phyloP scores from a whole-genome alignment of 1,140 invertebrate species.

The Drosophila malerkotliana region DNA sequence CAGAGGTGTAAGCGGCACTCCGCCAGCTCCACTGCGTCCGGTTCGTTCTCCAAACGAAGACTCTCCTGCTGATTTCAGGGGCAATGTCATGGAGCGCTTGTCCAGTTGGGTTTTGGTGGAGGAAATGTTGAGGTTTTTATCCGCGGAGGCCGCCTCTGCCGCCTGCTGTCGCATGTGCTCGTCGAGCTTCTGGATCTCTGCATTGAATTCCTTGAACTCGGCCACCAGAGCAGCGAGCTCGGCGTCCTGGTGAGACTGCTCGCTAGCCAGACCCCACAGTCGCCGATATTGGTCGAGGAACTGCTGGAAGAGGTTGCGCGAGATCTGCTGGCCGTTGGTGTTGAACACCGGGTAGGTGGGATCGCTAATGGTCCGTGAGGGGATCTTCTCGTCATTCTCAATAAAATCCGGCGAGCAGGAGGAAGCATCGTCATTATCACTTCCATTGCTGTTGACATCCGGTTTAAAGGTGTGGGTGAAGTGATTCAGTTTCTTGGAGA shows the following conservation, averaged over 20 bases:
- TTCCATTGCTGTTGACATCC: slow-evolving; percentile 77
- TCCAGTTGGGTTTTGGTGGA: slow-evolving; percentile 84
- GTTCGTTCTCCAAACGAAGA: slow-evolving; percentile 28
- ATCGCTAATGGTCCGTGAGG: slow-evolving; percentile 89
- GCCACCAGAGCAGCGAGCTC: slow-evolving; percentile 74
- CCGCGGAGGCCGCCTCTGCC: slow-evolving; percentile 39
- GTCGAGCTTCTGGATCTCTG: slow-evolving; percentile 84
- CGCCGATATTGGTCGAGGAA: slow-evolving; percentile 86
- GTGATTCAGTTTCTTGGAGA: slow-evolving; percentile 84
- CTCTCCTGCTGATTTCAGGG: slow-evolving; percentile 88
- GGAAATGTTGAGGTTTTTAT: slow-evolving; percentile 78
- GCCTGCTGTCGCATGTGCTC: slow-evolving; percentile 84
- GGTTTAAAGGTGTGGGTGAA: slow-evolving; percentile 62
- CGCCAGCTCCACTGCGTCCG: slow-evolving; percentile 83
- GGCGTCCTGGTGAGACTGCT: slow-evolving; percentile 62
- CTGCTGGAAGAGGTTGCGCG: slow-evolving; percentile 89
- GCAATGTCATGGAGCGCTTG: slow-evolving; percentile 89
- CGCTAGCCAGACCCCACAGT: slow-evolving; percentile 68
- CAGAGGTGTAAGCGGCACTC: slow-evolving; percentile 90
- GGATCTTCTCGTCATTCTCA: slow-evolving; percentile 73
- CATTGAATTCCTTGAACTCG: slow-evolving; percentile 84
- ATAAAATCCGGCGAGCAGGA: slow-evolving; percentile 70
- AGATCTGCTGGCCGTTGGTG: slow-evolving; percentile 89
- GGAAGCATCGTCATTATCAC: slow-evolving; percentile 25
- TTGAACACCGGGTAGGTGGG: slow-evolving; percentile 91